Evolutionary conservation across 2,797 vertebrate genomes (phyloP).

Genomic region (Cebuella pygmaea): DNA sequence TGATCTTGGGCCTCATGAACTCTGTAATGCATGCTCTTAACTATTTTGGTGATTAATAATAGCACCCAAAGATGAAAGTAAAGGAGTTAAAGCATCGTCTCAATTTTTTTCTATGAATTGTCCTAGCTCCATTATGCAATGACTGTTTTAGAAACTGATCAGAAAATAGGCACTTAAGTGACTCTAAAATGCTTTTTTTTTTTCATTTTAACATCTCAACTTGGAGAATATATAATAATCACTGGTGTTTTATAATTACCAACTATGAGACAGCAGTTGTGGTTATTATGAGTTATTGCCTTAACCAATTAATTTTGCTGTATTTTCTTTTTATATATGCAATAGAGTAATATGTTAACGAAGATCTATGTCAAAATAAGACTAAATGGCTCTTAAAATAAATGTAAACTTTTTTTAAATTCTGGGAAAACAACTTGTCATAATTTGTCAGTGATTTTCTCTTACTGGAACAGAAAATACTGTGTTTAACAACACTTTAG

Average conservation of each 20-base stretch:
- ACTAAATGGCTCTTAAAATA: constrained; percentile 14
- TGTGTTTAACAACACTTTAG: neutral
- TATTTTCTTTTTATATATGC: constrained; percentile 16
- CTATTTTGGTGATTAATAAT: neutral
- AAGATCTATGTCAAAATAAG: constrained; percentile 33
- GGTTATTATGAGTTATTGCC: neutral
- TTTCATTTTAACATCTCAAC: neutral
- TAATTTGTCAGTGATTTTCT: neutral
- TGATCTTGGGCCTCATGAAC: neutral
- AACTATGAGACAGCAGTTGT: neutral
- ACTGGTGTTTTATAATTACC: neutral
- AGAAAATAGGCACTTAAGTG: neutral
- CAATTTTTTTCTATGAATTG: neutral
- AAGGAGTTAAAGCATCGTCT: neutral
- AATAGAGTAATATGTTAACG: neutral
- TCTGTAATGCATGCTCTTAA: neutral
- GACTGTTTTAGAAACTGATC: neutral
- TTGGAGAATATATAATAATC: neutral
- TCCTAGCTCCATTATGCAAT: neutral
- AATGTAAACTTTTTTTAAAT: neutral
- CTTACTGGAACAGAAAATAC: neutral
- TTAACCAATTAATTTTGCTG: constrained; percentile 29
- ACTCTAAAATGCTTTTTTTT: neutral
- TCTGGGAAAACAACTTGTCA: neutral
- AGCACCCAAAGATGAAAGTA: neutral